Conservation (phyloP, 2,113 vertebrate genomes). For the Gymnogyps californianus region DNA sequence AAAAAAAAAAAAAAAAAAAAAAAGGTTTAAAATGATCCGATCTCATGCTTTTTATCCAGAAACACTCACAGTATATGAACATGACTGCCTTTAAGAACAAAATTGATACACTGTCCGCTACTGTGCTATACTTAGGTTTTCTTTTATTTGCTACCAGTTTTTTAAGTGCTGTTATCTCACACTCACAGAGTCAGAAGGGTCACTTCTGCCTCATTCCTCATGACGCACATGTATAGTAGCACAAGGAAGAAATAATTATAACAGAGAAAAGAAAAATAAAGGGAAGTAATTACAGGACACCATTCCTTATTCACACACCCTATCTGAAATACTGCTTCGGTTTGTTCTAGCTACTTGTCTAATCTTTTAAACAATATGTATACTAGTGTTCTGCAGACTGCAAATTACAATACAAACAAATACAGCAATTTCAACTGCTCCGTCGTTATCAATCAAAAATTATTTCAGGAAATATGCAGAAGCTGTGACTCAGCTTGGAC, state of each 20-base stretch:
- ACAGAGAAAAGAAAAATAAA: neutral
- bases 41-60: neutral
- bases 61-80: neutral
- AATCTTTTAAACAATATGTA: neutral
- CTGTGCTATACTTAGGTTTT: neutral
- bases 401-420: neutral
- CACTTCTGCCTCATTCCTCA: neutral
- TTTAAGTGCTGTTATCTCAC: neutral
- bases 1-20: neutral
- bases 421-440: neutral
- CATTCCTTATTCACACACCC: neutral
- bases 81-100: constrained; percentile 24
- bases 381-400: neutral
- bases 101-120: neutral
- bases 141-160: constrained; percentile 6
- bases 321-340: neutral
- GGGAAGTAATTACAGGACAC: neutral
- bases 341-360: neutral
- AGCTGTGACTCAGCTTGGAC: constrained; percentile 56
- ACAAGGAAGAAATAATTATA: neutral
- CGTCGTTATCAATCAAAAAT: constrained; percentile 23
- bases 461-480: constrained; percentile 11
- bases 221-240: neutral
- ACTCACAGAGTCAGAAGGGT: constrained; percentile 23
- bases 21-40: neutral